Percentiles rank a stretch among this genome's conserved stretches.
These are phyloP conservation scores for Nemurella pictetii DNA, from an alignment of 2,888 invertebrate genomes.

Conservation along the genomic window DNA sequence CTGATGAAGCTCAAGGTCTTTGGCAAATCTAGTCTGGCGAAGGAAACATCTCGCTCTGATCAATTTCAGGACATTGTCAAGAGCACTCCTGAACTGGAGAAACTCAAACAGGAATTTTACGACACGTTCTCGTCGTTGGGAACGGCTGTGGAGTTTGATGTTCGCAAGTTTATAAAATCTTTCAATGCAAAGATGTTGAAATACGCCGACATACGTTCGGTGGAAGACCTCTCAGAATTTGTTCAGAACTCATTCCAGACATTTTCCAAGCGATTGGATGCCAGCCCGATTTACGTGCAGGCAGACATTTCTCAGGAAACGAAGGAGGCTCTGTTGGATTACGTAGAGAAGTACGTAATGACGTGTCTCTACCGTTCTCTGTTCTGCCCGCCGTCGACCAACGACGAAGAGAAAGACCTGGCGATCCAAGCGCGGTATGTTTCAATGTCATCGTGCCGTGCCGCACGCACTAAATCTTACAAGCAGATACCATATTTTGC, in stretches of 20 bases:
- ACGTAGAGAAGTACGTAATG: constrained; percentile 92
- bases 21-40: constrained; percentile 61
- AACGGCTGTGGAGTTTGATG: constrained; percentile 60
- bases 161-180: constrained; percentile 68
- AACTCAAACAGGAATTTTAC: constrained; percentile 53
- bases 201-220: constrained; percentile 61
- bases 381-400: constrained; percentile 86
- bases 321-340: constrained; percentile 83
- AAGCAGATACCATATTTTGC: too few relatives aligned
- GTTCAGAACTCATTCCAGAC: constrained; percentile 90
- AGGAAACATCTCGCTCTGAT: constrained; percentile 49
- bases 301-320: constrained; percentile 68
- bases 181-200: constrained; percentile 66
- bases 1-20: constrained; percentile 62
- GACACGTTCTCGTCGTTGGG: constrained; percentile 54
- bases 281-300: constrained; percentile 63
- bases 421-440: constrained; percentile 75
- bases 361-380: constrained; percentile 82
- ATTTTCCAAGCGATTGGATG: constrained; percentile 72
- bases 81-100: constrained; percentile 48
- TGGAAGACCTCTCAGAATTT: constrained; percentile 86
- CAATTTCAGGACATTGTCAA: constrained; percentile 43
- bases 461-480: too few relatives aligned
- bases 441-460: too few relatives aligned
- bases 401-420: constrained; percentile 93